phyloP scores from a whole-genome alignment of 2,797 vertebrate species.

The Podarcis lilfordi region DNA sequence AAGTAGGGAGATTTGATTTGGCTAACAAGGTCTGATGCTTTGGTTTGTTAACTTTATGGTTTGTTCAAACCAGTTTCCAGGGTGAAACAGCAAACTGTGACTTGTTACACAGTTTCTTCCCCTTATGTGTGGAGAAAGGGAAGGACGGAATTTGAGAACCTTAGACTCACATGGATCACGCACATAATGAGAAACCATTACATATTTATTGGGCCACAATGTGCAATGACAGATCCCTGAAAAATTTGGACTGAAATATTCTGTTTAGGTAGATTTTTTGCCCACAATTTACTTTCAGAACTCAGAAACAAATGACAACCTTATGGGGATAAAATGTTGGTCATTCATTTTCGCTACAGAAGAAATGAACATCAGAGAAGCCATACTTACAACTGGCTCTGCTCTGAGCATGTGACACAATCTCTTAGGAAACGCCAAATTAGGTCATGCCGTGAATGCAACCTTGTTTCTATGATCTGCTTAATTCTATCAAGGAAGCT shows the following conservation, averaged over 20 bases:
- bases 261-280: slow-evolving; percentile 3
- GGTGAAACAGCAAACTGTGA: neutral
- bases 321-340: slow-evolving; percentile 34
- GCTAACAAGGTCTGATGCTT: neutral
- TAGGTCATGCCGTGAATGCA: slow-evolving; percentile 66
- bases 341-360: slow-evolving; percentile 42
- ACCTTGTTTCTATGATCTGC: slow-evolving; percentile 68
- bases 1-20: neutral
- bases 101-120: neutral
- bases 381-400: slow-evolving; percentile 62
- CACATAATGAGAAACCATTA: neutral
- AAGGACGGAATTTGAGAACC: neutral
- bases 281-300: neutral
- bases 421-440: slow-evolving; percentile 59
- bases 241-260: neutral
- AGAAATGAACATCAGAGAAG: neutral
- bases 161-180: neutral
- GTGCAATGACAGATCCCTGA: neutral
- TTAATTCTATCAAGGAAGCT: slow-evolving; percentile 67
- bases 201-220: neutral
- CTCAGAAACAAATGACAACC: neutral
- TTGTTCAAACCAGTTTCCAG: neutral
- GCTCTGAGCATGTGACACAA: slow-evolving; percentile 65
- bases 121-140: neutral
- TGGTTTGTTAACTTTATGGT: neutral